phyloP scores from a whole-genome alignment of 2,113 vertebrate genomes.

The Tylochromis polylepis region DNA sequence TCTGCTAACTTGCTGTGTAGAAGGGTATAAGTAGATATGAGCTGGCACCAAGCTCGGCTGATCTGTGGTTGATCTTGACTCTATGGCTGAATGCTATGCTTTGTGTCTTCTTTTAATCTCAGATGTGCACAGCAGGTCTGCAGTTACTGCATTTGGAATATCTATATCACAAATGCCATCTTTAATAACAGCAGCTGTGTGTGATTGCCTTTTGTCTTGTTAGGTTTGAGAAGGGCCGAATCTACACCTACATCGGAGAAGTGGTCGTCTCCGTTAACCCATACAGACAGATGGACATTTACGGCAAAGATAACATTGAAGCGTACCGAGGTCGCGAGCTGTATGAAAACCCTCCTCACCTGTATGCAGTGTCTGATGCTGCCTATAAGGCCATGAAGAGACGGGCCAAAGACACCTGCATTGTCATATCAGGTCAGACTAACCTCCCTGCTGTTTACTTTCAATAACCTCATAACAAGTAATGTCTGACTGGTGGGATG shows the following conservation, averaged over 20 bases:
- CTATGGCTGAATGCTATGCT: not conserved
- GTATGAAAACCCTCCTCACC: slow-evolving; percentile 88
- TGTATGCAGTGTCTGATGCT: slow-evolving; percentile 85
- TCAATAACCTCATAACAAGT: not conserved
- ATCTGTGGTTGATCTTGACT: not conserved
- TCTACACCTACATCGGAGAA: slow-evolving; percentile 94
- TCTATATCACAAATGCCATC: not conserved
- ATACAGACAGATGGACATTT: slow-evolving; percentile 81
- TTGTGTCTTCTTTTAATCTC: not conserved
- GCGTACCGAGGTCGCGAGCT: slow-evolving; percentile 84
- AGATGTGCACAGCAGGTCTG: not conserved
- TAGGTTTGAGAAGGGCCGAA: slow-evolving; percentile 86
- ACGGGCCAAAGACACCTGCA: slow-evolving; percentile 88
- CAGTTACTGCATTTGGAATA: not conserved
- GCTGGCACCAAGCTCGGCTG: not conserved
- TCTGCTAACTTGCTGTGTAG: not conserved
- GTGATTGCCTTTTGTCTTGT: not conserved
- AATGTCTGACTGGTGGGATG: not conserved
- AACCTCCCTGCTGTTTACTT: not conserved
- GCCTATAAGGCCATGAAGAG: slow-evolving; percentile 95
- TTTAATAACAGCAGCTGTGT: not conserved
- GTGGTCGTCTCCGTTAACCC: slow-evolving; percentile 93
- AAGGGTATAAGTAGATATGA: not conserved
- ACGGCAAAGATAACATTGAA: slow-evolving; percentile 75
- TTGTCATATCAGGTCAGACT: slow-evolving; percentile 86